Conservation (phyloP, 2,888 invertebrate genomes). For the Scaptomyza flava region DNA sequence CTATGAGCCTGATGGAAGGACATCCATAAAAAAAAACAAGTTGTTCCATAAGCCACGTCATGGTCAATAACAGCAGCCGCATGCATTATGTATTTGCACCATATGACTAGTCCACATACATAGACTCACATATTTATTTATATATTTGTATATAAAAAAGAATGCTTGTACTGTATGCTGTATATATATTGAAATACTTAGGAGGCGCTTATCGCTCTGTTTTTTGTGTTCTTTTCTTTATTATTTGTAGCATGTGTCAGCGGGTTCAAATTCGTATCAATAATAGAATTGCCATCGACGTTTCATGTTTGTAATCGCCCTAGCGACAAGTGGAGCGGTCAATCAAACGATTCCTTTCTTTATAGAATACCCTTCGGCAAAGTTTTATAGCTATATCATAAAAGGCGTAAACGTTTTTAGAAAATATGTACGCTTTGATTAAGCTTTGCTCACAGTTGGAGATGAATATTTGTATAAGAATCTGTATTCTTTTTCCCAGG, state of each 20-base stretch:
- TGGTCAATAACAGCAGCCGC: constrained; percentile 25
- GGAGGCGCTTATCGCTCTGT: constrained; percentile 46
- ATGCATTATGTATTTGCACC: constrained; percentile 35
- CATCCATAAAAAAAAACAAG: constrained; percentile 43
- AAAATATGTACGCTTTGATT: too few species aligned
- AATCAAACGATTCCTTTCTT: constrained; percentile 15
- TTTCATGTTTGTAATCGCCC: constrained; percentile 19
- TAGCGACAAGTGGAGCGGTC: constrained; percentile 41
- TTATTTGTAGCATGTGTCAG: constrained; percentile 55
- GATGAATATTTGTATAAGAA: too few species aligned
- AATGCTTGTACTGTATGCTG: neutral
- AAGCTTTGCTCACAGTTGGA: too few species aligned
- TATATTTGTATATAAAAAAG: constrained; percentile 8
- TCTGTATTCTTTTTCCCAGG: too few species aligned
- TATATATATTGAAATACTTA: constrained; percentile 7
- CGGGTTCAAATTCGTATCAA: constrained; percentile 69
- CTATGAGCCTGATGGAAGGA: constrained; percentile 25
- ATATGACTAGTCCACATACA: constrained; percentile 8
- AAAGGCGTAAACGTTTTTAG: too few species aligned
- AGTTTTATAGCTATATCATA: neutral
- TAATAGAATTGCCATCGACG: constrained; percentile 23
- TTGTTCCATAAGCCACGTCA: constrained; percentile 35
- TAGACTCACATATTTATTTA: neutral
- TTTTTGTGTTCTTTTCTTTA: constrained; percentile 15
- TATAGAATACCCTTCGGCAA: neutral